These are phyloP conservation scores for Eremobia ochroleuca DNA, from an alignment of 2,888 invertebrate species.

Conservation along the genomic window DNA sequence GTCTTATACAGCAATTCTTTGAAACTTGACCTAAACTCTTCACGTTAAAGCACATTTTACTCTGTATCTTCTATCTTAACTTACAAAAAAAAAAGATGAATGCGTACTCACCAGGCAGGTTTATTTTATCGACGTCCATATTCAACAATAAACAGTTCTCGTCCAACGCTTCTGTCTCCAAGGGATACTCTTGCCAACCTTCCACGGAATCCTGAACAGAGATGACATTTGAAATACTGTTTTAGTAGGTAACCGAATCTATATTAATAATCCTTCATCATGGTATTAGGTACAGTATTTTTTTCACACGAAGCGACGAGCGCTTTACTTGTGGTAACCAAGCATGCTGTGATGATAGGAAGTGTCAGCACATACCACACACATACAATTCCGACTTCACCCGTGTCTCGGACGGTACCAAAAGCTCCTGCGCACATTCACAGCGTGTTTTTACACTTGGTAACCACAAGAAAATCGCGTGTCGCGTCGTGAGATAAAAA, in stretches of 20 bases:
- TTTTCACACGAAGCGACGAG: neutral
- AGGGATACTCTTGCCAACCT: slow-evolving; percentile 87
- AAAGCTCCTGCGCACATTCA: neutral
- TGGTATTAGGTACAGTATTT: neutral
- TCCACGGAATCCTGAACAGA: slow-evolving; percentile 84
- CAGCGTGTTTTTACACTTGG: neutral
- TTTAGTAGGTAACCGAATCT: neutral
- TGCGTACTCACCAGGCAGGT: slow-evolving; percentile 78
- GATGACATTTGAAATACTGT: neutral
- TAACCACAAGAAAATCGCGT: neutral
- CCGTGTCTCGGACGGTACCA: neutral
- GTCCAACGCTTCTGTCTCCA: slow-evolving; percentile 85
- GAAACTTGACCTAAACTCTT: slow-evolving; percentile 14
- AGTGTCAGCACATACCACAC: neutral
- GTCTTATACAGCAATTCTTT: neutral
- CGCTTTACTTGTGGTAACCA: neutral
- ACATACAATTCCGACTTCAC: neutral
- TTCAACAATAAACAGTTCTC: slow-evolving; percentile 88
- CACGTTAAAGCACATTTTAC: slow-evolving; percentile 18
- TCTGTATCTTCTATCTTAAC: neutral
- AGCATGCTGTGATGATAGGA: too few relatives aligned
- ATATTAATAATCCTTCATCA: neutral
- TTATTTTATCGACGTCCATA: slow-evolving; percentile 85
- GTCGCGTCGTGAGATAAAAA: neutral
- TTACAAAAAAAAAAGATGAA: neutral